A percentile compares a stretch with the other conserved stretches of the same genome.
Evolutionary conservation across 35 echinoderm and acorn worm species (phyloP).

Genomic region (Apostichopus parvimensis): DNA sequence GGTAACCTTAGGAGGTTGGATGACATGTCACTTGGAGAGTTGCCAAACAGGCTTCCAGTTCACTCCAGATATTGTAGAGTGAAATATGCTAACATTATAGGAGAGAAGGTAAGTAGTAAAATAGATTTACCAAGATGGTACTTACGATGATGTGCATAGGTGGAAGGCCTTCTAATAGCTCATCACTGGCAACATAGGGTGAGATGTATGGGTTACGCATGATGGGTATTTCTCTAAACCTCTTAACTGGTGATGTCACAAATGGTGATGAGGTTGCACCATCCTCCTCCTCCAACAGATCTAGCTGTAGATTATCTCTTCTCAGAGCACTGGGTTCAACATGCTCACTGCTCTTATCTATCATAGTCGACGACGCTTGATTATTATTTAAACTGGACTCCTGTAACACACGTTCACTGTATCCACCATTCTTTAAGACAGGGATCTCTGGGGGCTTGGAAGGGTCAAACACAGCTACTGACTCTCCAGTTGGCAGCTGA

Average conservation of each 20-base stretch:
- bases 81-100: too few relatives aligned
- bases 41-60: too few relatives aligned
- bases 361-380: not conserved
- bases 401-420: conserved; percentile 32
- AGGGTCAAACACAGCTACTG: conserved; percentile 65
- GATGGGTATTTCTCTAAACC: conserved; percentile 80
- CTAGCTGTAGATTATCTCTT: conserved; percentile 60
- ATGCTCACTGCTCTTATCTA: not conserved
- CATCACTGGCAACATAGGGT: conserved; percentile 79
- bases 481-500: conserved; percentile 40
- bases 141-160: conserved; percentile 92
- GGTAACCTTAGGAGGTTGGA: not conserved
- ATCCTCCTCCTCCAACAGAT: not conserved
- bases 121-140: not conserved
- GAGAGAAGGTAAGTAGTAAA: too few relatives aligned
- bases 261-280: conserved; percentile 46
- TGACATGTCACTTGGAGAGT: not conserved
- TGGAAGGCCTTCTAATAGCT: conserved; percentile 86
- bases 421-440: not conserved
- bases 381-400: conserved; percentile 45
- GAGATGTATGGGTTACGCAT: conserved; percentile 92
- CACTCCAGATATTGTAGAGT: too few relatives aligned
- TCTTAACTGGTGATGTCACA: conserved; percentile 79
- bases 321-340: conserved; percentile 14
- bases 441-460: conserved; percentile 54